Evolutionary conservation across 2,888 invertebrate genomes (phyloP), one percentile per base, ranked within the genome.

Genomic region (Steinernema carpocapsae): DNA sequence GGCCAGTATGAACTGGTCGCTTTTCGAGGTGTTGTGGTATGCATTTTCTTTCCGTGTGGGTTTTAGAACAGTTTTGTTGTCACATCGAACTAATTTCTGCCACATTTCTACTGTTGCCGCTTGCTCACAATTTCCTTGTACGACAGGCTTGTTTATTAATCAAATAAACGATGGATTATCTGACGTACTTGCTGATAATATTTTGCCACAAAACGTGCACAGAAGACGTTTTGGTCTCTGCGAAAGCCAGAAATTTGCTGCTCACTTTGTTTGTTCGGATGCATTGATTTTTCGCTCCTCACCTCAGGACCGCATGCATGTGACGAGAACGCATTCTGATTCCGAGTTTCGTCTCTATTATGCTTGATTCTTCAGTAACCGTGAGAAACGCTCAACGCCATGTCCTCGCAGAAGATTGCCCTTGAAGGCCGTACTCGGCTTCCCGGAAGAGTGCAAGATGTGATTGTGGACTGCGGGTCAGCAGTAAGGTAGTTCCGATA

Each of bases 121-220:
- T 26, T 64, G 64, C 64, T 64, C 32, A 64, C 64, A 64, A 56
- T 24, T 19, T 4, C 22, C 3, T 56, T 64, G 64, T 64, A 64
- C 22, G 56, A 26, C 22, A 12, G 51, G 12, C 19, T 51, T 24
- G 56, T 56, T 56, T 17, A 56, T 7, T 3, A 64, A 64, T 64
- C 3, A 32, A 64, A 3, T n/a, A n/a, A 7, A n/a, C 48, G 43
- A 48, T 17, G 4, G 48, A 48, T 48, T 48, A 4, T n/a, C n/a
- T n/a, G n/a, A n/a, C n/a, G n/a, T n/a, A n/a, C n/a, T n/a, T n/a
- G n/a, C n/a, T n/a, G n/a, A n/a, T n/a, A n/a, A n/a, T n/a, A n/a
- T n/a, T n/a, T n/a, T n/a, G n/a, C n/a, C n/a, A n/a, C n/a, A n/a
- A n/a, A n/a, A n/a, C n/a, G n/a, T n/a, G n/a, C 43, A 43, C 7